Evolutionary conservation across 2,888 invertebrate genomes (phyloP).

Genomic region (Hydriomena furcata): DNA sequence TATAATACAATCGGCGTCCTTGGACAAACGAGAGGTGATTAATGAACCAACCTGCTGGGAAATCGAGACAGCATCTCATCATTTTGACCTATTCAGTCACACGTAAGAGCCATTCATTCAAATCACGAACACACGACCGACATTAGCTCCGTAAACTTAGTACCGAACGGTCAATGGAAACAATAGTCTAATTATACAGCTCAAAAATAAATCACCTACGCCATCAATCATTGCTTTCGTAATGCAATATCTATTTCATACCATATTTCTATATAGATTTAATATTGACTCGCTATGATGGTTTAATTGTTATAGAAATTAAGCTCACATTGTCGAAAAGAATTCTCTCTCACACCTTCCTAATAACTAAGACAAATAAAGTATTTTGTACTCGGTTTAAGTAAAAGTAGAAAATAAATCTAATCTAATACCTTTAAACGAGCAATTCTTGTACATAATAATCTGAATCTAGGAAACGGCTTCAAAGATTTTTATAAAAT

Average conservation of each 20-base stretch:
- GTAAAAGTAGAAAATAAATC: too few relatives aligned
- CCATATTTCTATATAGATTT: constrained; percentile 15
- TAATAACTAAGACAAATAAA: too few relatives aligned
- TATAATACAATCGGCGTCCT: constrained; percentile 55
- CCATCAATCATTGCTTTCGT: constrained; percentile 60
- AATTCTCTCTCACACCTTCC: background rate
- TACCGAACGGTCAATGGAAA: constrained; percentile 54
- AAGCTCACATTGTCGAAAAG: constrained; percentile 41
- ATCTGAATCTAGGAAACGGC: too few relatives aligned
- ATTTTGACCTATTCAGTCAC: constrained; percentile 47
- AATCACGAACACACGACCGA: constrained; percentile 18
- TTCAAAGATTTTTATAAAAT: too few relatives aligned
- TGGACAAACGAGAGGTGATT: constrained; percentile 71
- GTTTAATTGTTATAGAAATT: constrained; percentile 32
- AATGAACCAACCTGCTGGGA: constrained; percentile 58
- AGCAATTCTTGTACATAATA: too few relatives aligned
- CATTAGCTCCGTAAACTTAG: constrained; percentile 47
- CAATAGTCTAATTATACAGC: constrained; percentile 72
- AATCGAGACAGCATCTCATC: constrained; percentile 54
- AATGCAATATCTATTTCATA: constrained; percentile 31
- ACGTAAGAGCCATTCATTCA: constrained; percentile 56
- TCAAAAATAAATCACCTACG: constrained; percentile 58
- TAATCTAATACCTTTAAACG: too few relatives aligned
- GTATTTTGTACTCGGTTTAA: too few relatives aligned
- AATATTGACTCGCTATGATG: constrained; percentile 27